Conservation (phyloP, 1,140 invertebrate species). For the Caenorhabditis briggsae region DNA sequence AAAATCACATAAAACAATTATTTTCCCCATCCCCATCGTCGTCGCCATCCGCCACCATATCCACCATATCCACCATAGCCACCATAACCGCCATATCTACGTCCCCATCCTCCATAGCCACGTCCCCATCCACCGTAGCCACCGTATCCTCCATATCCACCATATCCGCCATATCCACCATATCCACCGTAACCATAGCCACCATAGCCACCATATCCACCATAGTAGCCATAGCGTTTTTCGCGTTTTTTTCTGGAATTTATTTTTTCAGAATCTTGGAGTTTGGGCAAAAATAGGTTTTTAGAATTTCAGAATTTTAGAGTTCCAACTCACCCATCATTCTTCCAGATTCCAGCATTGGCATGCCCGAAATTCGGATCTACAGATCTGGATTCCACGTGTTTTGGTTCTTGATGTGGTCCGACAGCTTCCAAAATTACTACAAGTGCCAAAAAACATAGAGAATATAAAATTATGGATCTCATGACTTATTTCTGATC, state of each 20-base stretch:
- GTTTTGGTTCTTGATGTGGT: background rate
- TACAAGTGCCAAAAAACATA: background rate
- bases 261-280: background rate
- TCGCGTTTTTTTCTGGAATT: background rate
- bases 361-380: constrained; percentile 11
- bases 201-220: constrained; percentile 10
- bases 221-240: constrained; percentile 16
- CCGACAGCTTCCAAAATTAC: background rate
- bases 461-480: background rate
- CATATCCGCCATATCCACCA: background rate
- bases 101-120: background rate
- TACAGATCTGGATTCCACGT: background rate
- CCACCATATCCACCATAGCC: constrained; percentile 2
- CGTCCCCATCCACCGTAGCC: background rate
- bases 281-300: background rate
- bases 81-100: background rate
- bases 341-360: constrained; percentile 9
- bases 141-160: background rate
- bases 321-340: background rate
- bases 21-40: constrained; percentile 8
- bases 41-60: background rate
- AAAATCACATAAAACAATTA: background rate
- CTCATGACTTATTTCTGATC: background rate
- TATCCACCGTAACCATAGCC: background rate
- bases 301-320: background rate